Conservation (phyloP, 2,888 invertebrate genomes). For the Athetis lepigone region DNA sequence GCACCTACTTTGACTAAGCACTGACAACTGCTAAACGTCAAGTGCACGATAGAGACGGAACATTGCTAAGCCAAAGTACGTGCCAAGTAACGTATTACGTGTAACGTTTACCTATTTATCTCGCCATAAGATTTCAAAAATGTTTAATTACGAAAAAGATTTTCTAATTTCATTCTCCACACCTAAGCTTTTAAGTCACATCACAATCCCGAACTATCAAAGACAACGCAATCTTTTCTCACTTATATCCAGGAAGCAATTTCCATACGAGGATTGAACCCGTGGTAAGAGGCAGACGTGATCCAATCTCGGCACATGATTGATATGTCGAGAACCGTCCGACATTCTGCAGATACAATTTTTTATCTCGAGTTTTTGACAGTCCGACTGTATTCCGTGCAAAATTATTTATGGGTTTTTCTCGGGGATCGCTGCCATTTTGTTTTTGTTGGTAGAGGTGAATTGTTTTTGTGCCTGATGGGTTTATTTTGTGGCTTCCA, state of each 20-base stretch:
- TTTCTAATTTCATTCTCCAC: neutral
- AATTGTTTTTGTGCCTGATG: constrained; percentile 31
- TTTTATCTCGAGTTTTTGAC: constrained; percentile 77
- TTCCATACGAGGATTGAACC: constrained; percentile 58
- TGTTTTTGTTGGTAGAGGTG: constrained; percentile 1
- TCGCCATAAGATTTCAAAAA: too few species aligned
- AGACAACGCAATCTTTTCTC: constrained; percentile 47
- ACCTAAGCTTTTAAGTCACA: constrained; percentile 6
- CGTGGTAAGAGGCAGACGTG: constrained; percentile 69
- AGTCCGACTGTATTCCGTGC: constrained; percentile 64
- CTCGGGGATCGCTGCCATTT: constrained; percentile 19
- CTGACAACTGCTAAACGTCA: too few species aligned
- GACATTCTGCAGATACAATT: constrained; percentile 65
- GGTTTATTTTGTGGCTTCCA: too few species aligned
- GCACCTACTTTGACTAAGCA: too few species aligned
- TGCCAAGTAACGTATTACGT: too few species aligned
- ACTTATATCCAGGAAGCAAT: constrained; percentile 54
- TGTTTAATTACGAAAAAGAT: too few species aligned
- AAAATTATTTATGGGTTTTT: constrained; percentile 71
- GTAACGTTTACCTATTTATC: too few species aligned
- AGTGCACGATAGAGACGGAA: too few species aligned
- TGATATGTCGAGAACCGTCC: constrained; percentile 73
- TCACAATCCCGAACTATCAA: constrained; percentile 19
- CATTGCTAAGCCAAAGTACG: too few species aligned
- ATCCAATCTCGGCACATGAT: constrained; percentile 79